Evolutionary conservation across 2,888 invertebrate species (phyloP), one percentile per base, ranked within the genome.

Genomic region (Chloromyia formosa): DNA sequence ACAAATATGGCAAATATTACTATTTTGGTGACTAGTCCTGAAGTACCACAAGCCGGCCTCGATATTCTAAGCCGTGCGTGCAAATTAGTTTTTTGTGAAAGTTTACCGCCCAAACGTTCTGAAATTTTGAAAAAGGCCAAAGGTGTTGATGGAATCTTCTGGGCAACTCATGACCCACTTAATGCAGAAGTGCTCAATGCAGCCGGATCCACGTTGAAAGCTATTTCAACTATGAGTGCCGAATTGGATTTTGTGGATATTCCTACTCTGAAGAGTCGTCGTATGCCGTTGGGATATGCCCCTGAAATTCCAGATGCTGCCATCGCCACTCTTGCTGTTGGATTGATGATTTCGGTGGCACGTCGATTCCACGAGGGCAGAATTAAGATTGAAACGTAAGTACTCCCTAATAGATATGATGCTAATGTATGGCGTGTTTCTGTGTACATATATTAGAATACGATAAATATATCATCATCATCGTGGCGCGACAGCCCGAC

Each of bases 171-270:
- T 61, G 73, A 75, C n/a, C 20, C 64, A n/a, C 49, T 79, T 4
- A 62, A 78, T 64, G 72, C 40, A 1, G 77, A 77, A 62, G 66
- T 75, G 14, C 53, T 78, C 10, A 75, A 77, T 73, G 75, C 75
- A 18, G 75, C 76, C 60, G 78, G 93, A 14, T 86, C 89, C 0
- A 86, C 88, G 66, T 83, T 95, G 74, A 92, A 91, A 85, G 90
- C 90, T 0, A 87, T 95, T 1, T 89, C 90, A 0, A 90, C 94
- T 0, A 91, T 93, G 90, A 92, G 94, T 0, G 93, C 93, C 1
- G 95, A 95, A 1, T 88, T 89, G 76, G 93, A 95, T 81, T 93
- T 95, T 78, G 88, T 95, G 53, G 93, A 94, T 80, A 78, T 92
- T 0, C 83, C 86, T 0, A 93, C 89, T 80, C 86, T 94, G 68